These are phyloP conservation scores for Tetranychus piercei DNA, from an alignment of 2,888 invertebrate genomes.

Conservation along the genomic window DNA sequence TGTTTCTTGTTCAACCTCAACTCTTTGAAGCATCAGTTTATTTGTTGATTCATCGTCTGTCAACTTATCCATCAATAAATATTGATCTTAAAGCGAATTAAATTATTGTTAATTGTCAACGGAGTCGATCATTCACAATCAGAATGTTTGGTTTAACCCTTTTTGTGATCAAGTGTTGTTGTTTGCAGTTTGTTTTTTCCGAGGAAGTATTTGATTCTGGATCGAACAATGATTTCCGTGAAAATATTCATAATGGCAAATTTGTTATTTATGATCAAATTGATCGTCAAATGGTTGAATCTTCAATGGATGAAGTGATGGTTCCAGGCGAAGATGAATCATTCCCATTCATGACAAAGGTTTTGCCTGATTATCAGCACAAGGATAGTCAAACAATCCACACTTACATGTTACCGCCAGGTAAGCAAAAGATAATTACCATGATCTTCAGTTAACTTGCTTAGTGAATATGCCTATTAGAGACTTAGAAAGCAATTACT, in stretches of 20 bases:
- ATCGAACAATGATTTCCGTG: background rate
- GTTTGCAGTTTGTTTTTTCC: background rate
- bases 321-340: background rate
- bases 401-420: background rate
- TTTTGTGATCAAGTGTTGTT: background rate
- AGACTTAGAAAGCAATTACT: too few relatives aligned
- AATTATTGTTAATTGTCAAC: background rate
- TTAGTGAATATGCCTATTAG: background rate
- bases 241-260: conserved; percentile 4
- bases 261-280: conserved; percentile 9
- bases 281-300: conserved; percentile 11
- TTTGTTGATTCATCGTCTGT: too few relatives aligned
- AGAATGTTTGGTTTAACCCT: background rate
- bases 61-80: too few relatives aligned
- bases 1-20: too few relatives aligned
- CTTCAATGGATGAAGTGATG: conserved; percentile 2
- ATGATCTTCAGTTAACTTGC: background rate
- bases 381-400: background rate
- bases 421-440: background rate
- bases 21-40: too few relatives aligned
- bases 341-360: background rate
- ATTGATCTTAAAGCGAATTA: too few relatives aligned
- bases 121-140: background rate
- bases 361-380: conserved; percentile 4
- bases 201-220: background rate